Evolutionary conservation across 2,113 vertebrate genomes (phyloP), one percentile per base, ranked within the genome.

Genomic region (Catharus minimus): DNA sequence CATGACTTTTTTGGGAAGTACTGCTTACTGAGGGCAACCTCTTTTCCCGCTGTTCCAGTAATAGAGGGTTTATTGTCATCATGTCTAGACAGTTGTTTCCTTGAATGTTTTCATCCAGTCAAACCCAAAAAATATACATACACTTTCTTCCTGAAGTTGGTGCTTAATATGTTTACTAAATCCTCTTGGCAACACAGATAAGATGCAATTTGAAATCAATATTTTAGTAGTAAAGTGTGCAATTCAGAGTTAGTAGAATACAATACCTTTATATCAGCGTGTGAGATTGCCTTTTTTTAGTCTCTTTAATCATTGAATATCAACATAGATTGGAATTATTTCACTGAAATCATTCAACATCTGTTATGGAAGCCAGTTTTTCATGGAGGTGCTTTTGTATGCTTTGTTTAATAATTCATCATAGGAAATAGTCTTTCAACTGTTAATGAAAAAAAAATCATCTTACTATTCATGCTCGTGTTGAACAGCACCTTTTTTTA

Each of bases 21-120:
- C 58, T 69, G 72, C 93, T 88, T 74, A 43, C 75, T 92, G 85
- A 93, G 62, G 71, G 86, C 89, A 87, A 82, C 61, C n/a, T 41
- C 64, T 81, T 89, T 93, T 94, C 94, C 87, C 57, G 14, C 74
- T 18, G 12, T 56, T 83, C 66, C 41, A 47, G 79, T 89, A 93
- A 97, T 86, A 97, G 94, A 96, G 82, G 67, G 72, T 81, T 94
- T 76, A 96, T 95, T 98, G 95, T 97, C 83, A 55, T 46, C 0
- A 1, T 66, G 82, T 92, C 81, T 89, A 86, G 71, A 95, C 89
- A 76, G 86, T 82, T 86, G 56, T 79, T 94, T 96, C 87, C 91
- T 95, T 93, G 66, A 95, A 85, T 69, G 26, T 69, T 92, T 85
- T 94, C 82, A 78, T 72, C 19, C 65, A 74, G 26, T 57, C 32